These are phyloP conservation scores for Eretmochelys imbricata DNA, from an alignment of 2,113 vertebrate species.

Conservation along the genomic window DNA sequence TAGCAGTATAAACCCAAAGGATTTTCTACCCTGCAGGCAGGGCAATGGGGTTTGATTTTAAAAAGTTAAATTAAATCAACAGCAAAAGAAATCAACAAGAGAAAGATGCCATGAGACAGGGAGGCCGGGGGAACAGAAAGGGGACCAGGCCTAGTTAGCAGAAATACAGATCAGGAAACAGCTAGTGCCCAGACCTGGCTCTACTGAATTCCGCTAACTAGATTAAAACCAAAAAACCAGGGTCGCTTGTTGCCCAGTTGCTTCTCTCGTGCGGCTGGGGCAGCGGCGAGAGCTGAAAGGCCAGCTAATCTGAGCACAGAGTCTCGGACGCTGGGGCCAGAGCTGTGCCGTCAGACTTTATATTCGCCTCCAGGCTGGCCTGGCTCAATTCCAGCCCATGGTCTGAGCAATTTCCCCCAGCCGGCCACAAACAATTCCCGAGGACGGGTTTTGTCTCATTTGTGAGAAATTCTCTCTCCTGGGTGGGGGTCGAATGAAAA, in stretches of 20 bases:
- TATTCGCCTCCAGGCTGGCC: too few species aligned
- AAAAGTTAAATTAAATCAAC: constrained; percentile 11
- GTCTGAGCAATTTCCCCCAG: too few species aligned
- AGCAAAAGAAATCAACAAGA: constrained; percentile 40
- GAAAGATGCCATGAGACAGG: constrained; percentile 19
- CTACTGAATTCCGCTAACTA: constrained; percentile 66
- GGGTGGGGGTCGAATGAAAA: neutral
- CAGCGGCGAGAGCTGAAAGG: too few species aligned
- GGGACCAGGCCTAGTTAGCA: constrained; percentile 59
- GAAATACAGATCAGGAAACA: constrained; percentile 57
- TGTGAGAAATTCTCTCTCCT: neutral
- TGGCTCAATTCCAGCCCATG: too few species aligned
- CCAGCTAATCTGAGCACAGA: too few species aligned
- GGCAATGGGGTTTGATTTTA: constrained; percentile 9
- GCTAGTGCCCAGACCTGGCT: constrained; percentile 59
- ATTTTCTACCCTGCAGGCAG: neutral
- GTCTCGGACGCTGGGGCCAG: too few species aligned
- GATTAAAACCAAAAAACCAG: constrained; percentile 3
- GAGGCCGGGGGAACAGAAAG: constrained; percentile 24
- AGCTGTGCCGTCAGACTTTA: too few species aligned
- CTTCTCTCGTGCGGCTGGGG: neutral
- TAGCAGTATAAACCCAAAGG: neutral
- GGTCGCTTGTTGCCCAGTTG: neutral
- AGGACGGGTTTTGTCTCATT: too few species aligned
- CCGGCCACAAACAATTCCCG: neutral